Evolutionary conservation across 2,113 vertebrate species (phyloP).

Genomic region (Mirza zaza): DNA sequence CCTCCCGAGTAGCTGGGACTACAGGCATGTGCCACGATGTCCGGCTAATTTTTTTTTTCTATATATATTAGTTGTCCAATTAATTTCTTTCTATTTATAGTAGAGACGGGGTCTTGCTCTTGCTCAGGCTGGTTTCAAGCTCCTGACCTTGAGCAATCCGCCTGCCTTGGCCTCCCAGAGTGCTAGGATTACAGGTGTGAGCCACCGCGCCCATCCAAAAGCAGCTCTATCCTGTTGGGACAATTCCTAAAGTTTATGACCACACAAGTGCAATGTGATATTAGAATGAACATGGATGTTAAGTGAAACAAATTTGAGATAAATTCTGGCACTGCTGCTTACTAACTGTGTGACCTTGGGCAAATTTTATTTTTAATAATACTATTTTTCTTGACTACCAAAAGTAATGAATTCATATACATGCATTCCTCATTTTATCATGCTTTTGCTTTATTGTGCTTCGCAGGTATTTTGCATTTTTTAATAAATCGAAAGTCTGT

Average conservation of each 20-base stretch:
- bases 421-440: background rate
- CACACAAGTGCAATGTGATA: background rate
- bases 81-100: too few species aligned
- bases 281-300: background rate
- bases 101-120: too few species aligned
- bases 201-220: background rate
- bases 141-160: too few species aligned
- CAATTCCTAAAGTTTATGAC: background rate
- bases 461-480: background rate
- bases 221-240: background rate
- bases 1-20: too few species aligned
- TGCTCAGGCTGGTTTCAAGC: too few species aligned
- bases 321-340: background rate
- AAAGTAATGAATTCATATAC: background rate
- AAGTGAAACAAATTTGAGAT: background rate
- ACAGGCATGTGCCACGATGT: too few species aligned
- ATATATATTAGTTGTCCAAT: too few species aligned
- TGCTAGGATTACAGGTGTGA: too few species aligned
- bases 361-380: background rate
- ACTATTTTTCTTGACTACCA: background rate
- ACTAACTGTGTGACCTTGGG: background rate
- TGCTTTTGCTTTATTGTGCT: background rate
- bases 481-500: background rate
- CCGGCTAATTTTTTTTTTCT: too few species aligned
- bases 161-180: too few species aligned